Conservation (phyloP, 2,113 vertebrate species). For the Synodontis membranacea region DNA sequence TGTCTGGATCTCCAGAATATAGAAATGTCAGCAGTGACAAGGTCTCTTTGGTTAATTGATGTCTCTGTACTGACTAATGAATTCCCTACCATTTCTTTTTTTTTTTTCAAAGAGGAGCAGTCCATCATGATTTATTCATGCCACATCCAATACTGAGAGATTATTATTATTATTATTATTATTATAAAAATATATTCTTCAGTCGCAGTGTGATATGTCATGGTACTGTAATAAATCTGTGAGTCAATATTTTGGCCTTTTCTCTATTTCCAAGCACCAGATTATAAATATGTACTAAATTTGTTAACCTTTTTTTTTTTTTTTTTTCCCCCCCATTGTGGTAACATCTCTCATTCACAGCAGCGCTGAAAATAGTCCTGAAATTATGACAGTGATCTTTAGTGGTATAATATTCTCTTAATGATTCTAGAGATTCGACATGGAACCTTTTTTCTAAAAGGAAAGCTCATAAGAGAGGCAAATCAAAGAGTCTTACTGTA, state of each 20-base stretch:
- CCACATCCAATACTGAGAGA: not conserved
- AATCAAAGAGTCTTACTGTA: too few species aligned
- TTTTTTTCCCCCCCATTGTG: too few species aligned
- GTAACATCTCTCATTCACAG: not conserved
- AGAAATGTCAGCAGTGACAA: not conserved
- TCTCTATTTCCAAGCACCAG: not conserved
- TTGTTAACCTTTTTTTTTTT: not conserved
- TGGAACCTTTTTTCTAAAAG: not conserved
- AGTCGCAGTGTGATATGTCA: not conserved
- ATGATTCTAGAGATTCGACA: not conserved
- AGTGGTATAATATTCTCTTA: not conserved
- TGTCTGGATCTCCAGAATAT: not conserved
- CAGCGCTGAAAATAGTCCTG: not conserved
- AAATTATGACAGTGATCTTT: not conserved
- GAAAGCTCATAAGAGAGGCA: too few species aligned
- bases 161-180: conserved; percentile 11
- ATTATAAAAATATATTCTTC: not conserved
- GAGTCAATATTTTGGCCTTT: not conserved
- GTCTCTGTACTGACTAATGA: not conserved
- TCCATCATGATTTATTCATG: not conserved
- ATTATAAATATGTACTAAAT: not conserved
- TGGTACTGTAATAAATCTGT: not conserved
- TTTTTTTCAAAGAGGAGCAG: not conserved
- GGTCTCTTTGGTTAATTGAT: not conserved
- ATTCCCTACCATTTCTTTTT: not conserved